These are phyloP conservation scores for Drosophila greeni DNA, from an alignment of 2,888 invertebrate species.

Conservation along the genomic window DNA sequence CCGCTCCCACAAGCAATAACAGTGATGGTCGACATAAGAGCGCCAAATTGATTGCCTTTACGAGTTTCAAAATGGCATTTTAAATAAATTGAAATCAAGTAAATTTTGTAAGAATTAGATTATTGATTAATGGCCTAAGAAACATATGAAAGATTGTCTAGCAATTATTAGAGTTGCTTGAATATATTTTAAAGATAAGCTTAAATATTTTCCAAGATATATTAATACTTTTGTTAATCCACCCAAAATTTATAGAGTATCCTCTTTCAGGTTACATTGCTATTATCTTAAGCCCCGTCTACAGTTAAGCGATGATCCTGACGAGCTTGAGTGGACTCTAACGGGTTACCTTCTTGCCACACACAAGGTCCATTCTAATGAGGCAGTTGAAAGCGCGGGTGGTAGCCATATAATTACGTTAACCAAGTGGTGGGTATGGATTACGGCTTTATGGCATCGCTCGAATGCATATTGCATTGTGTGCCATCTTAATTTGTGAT, in stretches of 20 bases:
- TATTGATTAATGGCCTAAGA: neutral
- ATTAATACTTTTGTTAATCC: too few species aligned
- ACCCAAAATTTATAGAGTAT: too few species aligned
- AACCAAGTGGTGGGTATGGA: slow-evolving; percentile 57
- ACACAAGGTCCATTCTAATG: slow-evolving; percentile 1
- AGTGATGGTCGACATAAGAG: neutral
- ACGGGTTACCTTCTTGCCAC: slow-evolving; percentile 16
- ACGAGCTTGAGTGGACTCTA: slow-evolving; percentile 6
- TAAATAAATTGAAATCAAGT: neutral
- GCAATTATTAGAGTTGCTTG: too few species aligned
- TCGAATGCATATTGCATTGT: slow-evolving; percentile 42
- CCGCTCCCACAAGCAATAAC: slow-evolving; percentile 5
- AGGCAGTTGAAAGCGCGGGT: neutral
- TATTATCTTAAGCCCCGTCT: neutral
- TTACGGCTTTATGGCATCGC: slow-evolving; percentile 49
- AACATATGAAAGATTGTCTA: neutral
- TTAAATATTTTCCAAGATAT: neutral
- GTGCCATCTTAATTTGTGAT: slow-evolving; percentile 65
- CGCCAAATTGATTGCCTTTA: neutral
- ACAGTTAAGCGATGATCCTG: neutral
- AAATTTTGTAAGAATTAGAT: neutral
- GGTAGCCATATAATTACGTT: slow-evolving; percentile 51
- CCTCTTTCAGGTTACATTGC: too few species aligned
- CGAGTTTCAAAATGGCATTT: too few species aligned
- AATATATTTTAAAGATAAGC: too few species aligned